Evolutionary conservation across 2,797 vertebrate species (phyloP).

Genomic region (Argyrosomus regius): DNA sequence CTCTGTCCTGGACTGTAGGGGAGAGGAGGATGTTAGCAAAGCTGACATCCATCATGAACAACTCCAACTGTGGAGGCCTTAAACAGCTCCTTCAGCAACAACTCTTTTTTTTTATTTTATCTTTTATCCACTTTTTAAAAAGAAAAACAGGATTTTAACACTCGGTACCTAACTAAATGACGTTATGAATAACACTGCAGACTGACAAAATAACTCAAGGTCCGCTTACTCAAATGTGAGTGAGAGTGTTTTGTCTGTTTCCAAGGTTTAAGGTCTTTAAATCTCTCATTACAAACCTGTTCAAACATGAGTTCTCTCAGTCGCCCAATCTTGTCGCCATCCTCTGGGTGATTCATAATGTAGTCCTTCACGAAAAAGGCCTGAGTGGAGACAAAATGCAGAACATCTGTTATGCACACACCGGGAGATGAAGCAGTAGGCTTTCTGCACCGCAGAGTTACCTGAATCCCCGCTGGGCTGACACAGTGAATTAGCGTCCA

Average conservation of each 20-base stretch:
- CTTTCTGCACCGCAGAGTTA: conserved; percentile 45
- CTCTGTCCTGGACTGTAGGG: too few relatives aligned
- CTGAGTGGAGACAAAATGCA: conserved; percentile 80
- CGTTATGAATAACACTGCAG: background rate
- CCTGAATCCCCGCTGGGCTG: conserved; percentile 63
- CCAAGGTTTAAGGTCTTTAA: background rate
- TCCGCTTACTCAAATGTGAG: background rate
- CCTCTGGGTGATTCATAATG: conserved; percentile 95
- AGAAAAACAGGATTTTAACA: background rate
- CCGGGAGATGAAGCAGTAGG: conserved; percentile 38
- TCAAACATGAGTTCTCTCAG: conserved; percentile 98
- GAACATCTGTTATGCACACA: conserved; percentile 69
- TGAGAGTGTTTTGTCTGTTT: background rate
- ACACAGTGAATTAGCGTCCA: conserved; percentile 60
- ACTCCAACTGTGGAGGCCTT: too few relatives aligned
- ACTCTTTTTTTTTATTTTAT: too few relatives aligned
- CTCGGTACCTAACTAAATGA: background rate
- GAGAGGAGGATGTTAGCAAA: too few relatives aligned
- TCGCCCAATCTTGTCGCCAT: conserved; percentile 96
- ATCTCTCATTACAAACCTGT: conserved; percentile 88
- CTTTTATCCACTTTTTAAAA: background rate
- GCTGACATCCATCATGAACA: too few relatives aligned
- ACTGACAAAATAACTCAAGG: background rate
- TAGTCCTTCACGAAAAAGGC: conserved; percentile 99
- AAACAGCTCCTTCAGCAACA: too few relatives aligned